Base-by-base conservation (phyloP, 2,888 invertebrate genomes). In the Archips crataeganus region DNA sequence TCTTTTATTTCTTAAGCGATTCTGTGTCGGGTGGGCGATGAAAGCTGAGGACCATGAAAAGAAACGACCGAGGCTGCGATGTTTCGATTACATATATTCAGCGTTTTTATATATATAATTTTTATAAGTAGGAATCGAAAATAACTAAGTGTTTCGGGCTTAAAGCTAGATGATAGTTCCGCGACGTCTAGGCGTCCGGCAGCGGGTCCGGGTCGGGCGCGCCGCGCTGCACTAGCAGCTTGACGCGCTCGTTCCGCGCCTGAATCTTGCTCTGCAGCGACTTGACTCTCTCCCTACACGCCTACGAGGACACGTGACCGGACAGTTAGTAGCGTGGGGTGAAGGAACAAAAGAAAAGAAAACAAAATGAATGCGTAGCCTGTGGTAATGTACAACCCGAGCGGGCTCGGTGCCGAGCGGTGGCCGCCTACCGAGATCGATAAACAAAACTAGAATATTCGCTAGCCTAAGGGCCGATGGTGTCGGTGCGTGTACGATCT, bases 161-260 rank as follows among this genome's bases (percentile, higher is more conserved):
- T 90, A 89, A 82, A 87, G 82, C 87, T 89, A 88, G 77, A 79
- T 79, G 79, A 80, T 78, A 82, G 81, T 77, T 78, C 79, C 79
- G 78, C 23, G 81, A 10, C 13, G n/a, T n/a, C 89, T 95, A 97
- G 87, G 96, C 96, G 91, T 97, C 97, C 89, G 87, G 86, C 77
- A 97, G 95, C 88, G 96, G 96, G 85, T 97, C 97, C 88, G 96
- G 95, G 93, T 97, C 97, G 82, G 98, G 98, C 84, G 96, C 96
- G 94, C 98, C 98, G 89, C 98, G 97, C 95, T 98, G 97, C 90
- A 97, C 96, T 86, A 98, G 95, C 84, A 98, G 95, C 93, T 98
- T 98, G 88, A 98, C 97, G 88, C 98, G 97, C 95, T 98, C 98
- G 90, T 96, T 97, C 82, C 97, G 97, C 94, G 97, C 97, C 87